Evolutionary conservation across 2,888 invertebrate species (phyloP).

Genomic region (Pachydiplax longipennis): DNA sequence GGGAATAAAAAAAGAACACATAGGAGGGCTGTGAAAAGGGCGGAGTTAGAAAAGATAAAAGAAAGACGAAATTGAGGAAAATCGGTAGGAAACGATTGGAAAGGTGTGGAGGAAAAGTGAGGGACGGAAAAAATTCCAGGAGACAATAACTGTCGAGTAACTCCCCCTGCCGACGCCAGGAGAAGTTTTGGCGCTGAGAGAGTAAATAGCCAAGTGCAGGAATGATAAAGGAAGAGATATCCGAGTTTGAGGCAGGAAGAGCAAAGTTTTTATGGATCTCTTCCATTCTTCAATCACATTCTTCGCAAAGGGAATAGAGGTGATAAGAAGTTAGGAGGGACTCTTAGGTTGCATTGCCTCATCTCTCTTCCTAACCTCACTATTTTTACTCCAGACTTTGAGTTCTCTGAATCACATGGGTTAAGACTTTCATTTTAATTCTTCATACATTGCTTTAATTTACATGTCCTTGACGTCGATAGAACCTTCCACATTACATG

Average conservation of each 20-base stretch:
- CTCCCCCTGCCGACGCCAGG: not conserved
- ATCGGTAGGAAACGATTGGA: not conserved
- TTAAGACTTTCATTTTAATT: no score
- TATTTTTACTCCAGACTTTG: no score
- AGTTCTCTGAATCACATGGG: no score
- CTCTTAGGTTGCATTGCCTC: no score
- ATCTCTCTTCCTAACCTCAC: no score
- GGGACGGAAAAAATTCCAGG: not conserved
- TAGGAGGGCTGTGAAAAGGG: not conserved
- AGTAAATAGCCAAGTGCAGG: conserved; percentile 20
- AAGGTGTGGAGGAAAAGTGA: not conserved
- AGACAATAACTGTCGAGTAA: not conserved
- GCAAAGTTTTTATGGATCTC: conserved; percentile 41
- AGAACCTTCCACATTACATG: no score
- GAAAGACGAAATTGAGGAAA: not conserved
- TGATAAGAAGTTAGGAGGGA: not conserved
- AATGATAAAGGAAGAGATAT: conserved; percentile 27
- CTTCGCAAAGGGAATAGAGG: not conserved
- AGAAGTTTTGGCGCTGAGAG: not conserved
- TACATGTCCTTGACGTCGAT: no score
- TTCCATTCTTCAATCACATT: not conserved
- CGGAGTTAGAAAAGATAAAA: not conserved
- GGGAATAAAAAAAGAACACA: not conserved
- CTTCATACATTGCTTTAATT: no score
- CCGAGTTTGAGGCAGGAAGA: not conserved